A percentile compares a stretch with the other conserved stretches of the same genome.
Evolutionary conservation across 2,113 vertebrate species (phyloP).

Genomic region (Scortum barcoo): DNA sequence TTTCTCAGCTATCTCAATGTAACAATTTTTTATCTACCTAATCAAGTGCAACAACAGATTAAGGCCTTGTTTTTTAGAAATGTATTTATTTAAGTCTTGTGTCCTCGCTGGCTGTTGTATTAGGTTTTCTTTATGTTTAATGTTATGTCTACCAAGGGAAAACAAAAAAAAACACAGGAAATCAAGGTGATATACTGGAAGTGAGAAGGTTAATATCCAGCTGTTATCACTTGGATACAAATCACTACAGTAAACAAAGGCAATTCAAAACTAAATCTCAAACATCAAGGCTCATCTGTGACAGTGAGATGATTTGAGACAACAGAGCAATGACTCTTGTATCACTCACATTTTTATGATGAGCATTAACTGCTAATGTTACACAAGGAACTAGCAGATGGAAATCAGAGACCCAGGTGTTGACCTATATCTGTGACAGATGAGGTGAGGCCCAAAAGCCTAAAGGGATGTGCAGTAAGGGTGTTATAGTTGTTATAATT

Average conservation of each 20-base stretch:
- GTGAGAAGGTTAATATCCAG: background rate
- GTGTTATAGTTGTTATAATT: background rate
- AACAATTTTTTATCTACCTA: no score
- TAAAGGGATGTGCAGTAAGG: background rate
- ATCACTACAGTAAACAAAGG: background rate
- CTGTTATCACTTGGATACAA: background rate
- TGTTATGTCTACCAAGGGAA: background rate
- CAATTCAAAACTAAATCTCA: background rate
- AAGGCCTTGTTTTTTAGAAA: background rate
- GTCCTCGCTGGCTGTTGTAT: background rate
- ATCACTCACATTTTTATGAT: background rate
- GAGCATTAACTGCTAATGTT: background rate
- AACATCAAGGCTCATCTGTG: background rate
- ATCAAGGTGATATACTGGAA: background rate
- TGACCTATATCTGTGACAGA: conserved; percentile 31
- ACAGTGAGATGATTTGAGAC: background rate
- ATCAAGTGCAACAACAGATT: no score
- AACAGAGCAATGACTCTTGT: background rate
- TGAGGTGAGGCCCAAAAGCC: conserved; percentile 23
- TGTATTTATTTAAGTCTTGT: no score
- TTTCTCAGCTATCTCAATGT: no score
- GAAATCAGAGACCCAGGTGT: conserved; percentile 43
- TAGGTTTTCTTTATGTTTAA: background rate
- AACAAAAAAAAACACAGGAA: background rate
- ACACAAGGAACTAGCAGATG: conserved; percentile 19